A percentile compares a stretch with the other conserved stretches of the same genome.
Conservation (phyloP, 2,888 invertebrate species). For the Taphrorychus bicolor region DNA sequence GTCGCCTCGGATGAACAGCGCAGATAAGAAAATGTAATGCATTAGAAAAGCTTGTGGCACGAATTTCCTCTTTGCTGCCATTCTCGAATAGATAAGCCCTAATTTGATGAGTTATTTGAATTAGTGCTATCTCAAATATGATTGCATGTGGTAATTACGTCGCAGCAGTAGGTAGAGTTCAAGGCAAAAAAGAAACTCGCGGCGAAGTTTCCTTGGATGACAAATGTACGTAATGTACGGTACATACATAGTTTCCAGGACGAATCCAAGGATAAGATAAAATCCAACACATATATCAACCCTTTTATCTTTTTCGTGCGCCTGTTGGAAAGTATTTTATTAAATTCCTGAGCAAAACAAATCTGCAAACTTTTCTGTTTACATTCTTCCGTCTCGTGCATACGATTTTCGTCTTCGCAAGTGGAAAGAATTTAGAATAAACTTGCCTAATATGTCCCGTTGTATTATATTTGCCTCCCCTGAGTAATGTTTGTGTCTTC, state of each 20-base stretch:
- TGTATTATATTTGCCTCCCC: constrained; percentile 41
- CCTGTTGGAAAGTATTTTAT: constrained; percentile 35
- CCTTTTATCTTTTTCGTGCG: constrained; percentile 22
- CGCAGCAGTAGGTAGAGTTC: background rate
- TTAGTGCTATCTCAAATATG: background rate
- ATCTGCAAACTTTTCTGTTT: constrained; percentile 36
- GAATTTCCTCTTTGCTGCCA: constrained; percentile 7
- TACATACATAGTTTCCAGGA: constrained; percentile 5
- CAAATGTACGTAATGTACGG: background rate
- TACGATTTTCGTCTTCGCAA: constrained; percentile 37
- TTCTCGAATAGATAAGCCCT: constrained; percentile 10
- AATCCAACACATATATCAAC: constrained; percentile 31
- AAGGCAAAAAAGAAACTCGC: background rate
- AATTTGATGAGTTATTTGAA: constrained; percentile 4
- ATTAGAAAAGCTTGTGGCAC: constrained; percentile 23
- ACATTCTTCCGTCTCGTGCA: constrained; percentile 31
- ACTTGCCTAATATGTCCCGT: constrained; percentile 39
- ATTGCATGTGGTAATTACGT: background rate
- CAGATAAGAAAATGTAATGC: constrained; percentile 25
- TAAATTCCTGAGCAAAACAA: constrained; percentile 37
- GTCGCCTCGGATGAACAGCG: constrained; percentile 20
- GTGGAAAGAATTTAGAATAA: constrained; percentile 41
- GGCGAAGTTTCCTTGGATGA: background rate
- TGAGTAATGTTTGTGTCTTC: constrained; percentile 38
- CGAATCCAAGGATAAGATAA: constrained; percentile 3